A percentile compares a stretch with the other conserved stretches of the same genome.
phyloP scores from a whole-genome alignment of 1,140 invertebrate species.

The Cheumatopsyche charites region DNA sequence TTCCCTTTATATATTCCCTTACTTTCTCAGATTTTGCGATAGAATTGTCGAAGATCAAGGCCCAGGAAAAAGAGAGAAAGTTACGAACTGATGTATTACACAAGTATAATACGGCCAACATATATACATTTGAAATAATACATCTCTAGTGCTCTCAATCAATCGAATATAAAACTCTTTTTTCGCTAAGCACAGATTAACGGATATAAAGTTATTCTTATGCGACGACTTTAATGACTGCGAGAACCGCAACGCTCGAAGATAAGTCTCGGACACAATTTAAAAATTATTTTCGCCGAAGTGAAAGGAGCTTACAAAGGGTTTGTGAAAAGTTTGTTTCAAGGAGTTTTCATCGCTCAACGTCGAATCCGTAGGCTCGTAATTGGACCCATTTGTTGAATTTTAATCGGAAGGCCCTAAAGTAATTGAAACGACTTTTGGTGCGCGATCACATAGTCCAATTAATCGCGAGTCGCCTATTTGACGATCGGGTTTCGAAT shows the following conservation, averaged over 20 bases:
- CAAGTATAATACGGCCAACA: too few relatives aligned
- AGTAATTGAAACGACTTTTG: slow-evolving; percentile 31
- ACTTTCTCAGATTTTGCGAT: slow-evolving; percentile 2
- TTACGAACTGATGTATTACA: too few relatives aligned
- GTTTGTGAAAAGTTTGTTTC: slow-evolving; percentile 5
- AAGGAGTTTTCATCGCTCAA: slow-evolving; percentile 22
- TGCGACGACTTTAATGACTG: too few relatives aligned
- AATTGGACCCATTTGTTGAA: slow-evolving; percentile 28
- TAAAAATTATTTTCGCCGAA: too few relatives aligned
- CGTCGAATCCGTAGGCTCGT: slow-evolving; percentile 28
- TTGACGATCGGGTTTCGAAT: too few relatives aligned
- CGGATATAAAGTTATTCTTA: too few relatives aligned
- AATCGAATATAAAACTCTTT: slow-evolving; percentile 11
- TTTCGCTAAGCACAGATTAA: background rate
- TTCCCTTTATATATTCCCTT: background rate
- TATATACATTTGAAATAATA: background rate
- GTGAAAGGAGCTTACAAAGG: background rate
- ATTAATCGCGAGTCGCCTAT: too few relatives aligned
- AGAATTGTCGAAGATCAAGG: slow-evolving; percentile 19
- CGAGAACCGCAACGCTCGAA: too few relatives aligned
- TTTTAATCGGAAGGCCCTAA: slow-evolving; percentile 18
- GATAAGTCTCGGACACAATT: too few relatives aligned
- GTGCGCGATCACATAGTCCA: background rate
- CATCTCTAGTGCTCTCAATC: slow-evolving; percentile 1
- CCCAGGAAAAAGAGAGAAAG: slow-evolving; percentile 4